phyloP scores from a whole-genome alignment of 2,113 vertebrate genomes.

The Anser cygnoides region DNA sequence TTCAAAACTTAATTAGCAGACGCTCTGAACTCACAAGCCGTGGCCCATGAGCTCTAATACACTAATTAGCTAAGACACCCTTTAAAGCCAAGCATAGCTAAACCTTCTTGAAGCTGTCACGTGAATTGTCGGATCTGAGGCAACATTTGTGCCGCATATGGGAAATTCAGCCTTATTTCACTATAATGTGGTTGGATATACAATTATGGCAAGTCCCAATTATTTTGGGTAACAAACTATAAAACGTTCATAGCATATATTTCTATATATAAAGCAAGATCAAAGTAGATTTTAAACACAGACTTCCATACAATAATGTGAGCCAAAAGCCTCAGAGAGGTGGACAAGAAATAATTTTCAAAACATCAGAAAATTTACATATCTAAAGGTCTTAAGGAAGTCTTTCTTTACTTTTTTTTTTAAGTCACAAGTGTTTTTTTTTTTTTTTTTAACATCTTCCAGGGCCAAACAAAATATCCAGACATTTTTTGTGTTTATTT shows the following conservation, averaged over 20 bases:
- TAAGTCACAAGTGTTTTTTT: accelerated
- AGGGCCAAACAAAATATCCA: not conserved
- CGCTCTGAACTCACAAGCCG: conserved; percentile 72
- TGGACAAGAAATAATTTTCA: not conserved
- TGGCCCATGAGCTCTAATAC: conserved; percentile 67
- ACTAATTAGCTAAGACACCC: conserved; percentile 75
- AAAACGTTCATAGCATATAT: not conserved
- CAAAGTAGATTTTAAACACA: not conserved
- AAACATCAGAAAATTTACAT: not conserved
- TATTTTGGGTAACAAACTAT: conserved; percentile 7
- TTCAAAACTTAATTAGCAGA: conserved; percentile 77
- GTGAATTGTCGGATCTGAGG: conserved; percentile 18
- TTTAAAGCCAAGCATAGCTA: conserved; percentile 53
- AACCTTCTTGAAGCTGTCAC: conserved; percentile 55
- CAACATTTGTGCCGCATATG: conserved; percentile 48
- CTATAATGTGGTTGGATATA: not conserved
- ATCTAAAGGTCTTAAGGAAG: not conserved
- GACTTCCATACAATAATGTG: not conserved
- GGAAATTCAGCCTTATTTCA: not conserved
- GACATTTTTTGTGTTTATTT: not conserved
- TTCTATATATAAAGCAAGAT: not conserved
- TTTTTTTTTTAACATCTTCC: not conserved
- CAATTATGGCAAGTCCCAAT: not conserved
- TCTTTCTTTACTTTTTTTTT: not conserved
- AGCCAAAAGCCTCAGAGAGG: not conserved